These are phyloP conservation scores for Magallana ariakensis DNA, from an alignment of 1,140 invertebrate species.

Conservation along the genomic window DNA sequence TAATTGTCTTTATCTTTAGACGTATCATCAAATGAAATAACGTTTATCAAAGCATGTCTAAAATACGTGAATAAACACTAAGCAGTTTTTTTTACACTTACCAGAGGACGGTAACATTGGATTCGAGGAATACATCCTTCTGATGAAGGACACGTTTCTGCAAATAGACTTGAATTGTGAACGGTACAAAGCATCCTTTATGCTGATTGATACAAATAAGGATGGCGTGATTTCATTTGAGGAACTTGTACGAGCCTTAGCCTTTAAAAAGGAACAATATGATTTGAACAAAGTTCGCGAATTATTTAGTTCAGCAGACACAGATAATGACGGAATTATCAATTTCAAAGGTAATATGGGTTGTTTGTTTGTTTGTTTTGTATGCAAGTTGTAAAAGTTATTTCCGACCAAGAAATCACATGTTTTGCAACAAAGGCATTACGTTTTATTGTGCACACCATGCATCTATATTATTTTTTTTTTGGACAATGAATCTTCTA, in stretches of 20 bases:
- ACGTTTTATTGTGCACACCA: no score
- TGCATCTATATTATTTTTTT: no score
- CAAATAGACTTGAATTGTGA: constrained; percentile 7
- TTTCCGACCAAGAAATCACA: no score
- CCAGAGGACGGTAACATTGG: background rate
- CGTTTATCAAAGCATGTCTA: no score
- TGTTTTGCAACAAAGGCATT: no score
- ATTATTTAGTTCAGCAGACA: constrained; percentile 3
- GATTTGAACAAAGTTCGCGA: constrained; percentile 11
- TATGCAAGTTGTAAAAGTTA: no score
- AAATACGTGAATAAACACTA: no score
- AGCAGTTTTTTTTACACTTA: background rate
- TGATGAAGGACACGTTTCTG: constrained; percentile 11
- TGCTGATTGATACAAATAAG: background rate
- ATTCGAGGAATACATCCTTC: background rate
- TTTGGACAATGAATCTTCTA: no score
- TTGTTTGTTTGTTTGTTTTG: no score
- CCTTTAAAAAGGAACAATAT: constrained; percentile 8
- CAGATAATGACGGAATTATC: background rate
- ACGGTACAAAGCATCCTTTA: constrained; percentile 6
- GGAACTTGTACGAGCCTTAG: constrained; percentile 18
- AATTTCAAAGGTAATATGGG: constrained; percentile 14
- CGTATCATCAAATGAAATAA: no score
- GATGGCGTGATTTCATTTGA: constrained; percentile 27
- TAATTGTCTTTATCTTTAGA: no score